Evolutionary conservation across 2,888 invertebrate genomes (phyloP).

Genomic region (Phyllotreta striolata): DNA sequence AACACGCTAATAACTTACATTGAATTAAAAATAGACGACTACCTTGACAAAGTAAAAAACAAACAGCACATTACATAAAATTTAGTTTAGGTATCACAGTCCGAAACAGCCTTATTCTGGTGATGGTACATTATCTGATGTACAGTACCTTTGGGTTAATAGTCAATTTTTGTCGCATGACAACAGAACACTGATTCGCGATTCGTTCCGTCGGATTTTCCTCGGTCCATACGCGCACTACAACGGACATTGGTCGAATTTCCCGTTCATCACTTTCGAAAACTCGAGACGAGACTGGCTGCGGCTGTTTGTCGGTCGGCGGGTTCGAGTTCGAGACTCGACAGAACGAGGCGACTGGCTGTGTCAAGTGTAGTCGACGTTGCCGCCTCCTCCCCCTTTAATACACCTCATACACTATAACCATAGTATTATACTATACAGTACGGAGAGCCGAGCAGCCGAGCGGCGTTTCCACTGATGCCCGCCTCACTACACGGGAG

Average conservation of each 20-base stretch:
- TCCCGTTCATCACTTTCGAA: constrained; percentile 34
- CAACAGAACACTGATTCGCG: constrained; percentile 58
- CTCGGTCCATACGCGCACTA: constrained; percentile 31
- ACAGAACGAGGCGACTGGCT: constrained; percentile 40
- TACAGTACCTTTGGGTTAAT: constrained; percentile 59
- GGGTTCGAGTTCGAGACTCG: too few species aligned
- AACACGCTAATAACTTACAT: constrained; percentile 40
- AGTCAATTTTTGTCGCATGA: constrained; percentile 59
- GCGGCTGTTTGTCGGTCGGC: too few species aligned
- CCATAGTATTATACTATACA: too few species aligned
- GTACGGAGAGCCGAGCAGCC: too few species aligned
- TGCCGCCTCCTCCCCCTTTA: constrained; percentile 21
- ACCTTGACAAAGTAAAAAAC: constrained; percentile 44
- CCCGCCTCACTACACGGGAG: too few species aligned
- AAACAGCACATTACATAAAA: constrained; percentile 45
- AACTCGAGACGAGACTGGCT: constrained; percentile 40
- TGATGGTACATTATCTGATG: constrained; percentile 38
- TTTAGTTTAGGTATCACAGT: constrained; percentile 41
- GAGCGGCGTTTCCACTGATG: not conserved
- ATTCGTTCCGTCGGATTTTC: constrained; percentile 54
- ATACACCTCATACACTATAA: too few species aligned
- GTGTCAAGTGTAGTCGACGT: constrained; percentile 51
- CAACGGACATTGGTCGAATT: constrained; percentile 35
- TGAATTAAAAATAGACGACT: constrained; percentile 43
- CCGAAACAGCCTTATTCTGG: constrained; percentile 32